These are phyloP conservation scores for Coranthus polyacanthus DNA, from an alignment of 2,797 vertebrate species.

Conservation along the genomic window DNA sequence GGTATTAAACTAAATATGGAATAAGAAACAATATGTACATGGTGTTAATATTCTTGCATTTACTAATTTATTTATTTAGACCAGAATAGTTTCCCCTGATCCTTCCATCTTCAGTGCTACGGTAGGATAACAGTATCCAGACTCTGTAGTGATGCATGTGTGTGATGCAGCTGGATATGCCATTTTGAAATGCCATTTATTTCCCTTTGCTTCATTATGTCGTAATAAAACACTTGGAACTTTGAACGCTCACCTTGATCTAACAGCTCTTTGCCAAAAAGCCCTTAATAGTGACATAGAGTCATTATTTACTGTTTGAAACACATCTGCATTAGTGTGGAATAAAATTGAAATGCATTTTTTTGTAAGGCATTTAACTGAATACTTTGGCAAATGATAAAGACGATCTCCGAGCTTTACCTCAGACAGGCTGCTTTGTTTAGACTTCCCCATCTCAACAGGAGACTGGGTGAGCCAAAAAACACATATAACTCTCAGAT, in stretches of 20 bases:
- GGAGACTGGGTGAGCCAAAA: slow-evolving; percentile 22
- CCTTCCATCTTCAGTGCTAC: too few relatives aligned
- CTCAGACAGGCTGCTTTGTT: slow-evolving; percentile 12
- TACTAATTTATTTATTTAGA: too few relatives aligned
- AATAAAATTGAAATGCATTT: background rate
- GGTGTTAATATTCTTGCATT: too few relatives aligned
- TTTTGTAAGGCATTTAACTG: background rate
- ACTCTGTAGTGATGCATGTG: too few relatives aligned
- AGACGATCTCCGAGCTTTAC: slow-evolving; percentile 1
- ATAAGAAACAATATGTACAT: too few relatives aligned
- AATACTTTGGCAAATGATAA: background rate
- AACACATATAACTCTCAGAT: background rate
- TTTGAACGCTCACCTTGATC: slow-evolving; percentile 26
- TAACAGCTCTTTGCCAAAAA: slow-evolving; percentile 43
- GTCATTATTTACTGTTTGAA: slow-evolving; percentile 8
- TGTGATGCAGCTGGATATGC: slow-evolving; percentile 36
- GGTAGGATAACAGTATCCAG: too few relatives aligned
- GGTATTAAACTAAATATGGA: too few relatives aligned
- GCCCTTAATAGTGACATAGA: too few relatives aligned
- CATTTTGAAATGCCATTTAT: slow-evolving; percentile 57
- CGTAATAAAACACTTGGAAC: slow-evolving; percentile 59
- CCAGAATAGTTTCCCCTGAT: too few relatives aligned
- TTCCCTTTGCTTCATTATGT: slow-evolving; percentile 56
- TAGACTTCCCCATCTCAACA: background rate
- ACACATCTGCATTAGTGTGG: background rate